Conservation (phyloP, 2,888 invertebrate genomes). For the Palloptera scutellata region DNA sequence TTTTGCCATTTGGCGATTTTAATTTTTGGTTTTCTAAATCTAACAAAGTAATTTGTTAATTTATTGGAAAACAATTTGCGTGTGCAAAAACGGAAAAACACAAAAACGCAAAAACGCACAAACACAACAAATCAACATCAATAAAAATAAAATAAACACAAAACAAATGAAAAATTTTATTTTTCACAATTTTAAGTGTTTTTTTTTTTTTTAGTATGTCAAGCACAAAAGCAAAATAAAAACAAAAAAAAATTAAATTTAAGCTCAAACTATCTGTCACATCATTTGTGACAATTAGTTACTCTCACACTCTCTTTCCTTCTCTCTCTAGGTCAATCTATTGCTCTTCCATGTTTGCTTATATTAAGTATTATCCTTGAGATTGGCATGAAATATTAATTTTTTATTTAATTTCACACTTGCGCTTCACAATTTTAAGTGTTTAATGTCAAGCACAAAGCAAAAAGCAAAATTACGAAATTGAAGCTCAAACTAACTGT, state of each 20-base stretch:
- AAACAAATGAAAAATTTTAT: no score
- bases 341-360: no score
- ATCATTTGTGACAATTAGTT: no score
- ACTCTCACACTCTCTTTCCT: no score
- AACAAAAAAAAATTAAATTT: background rate
- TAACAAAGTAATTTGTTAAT: background rate
- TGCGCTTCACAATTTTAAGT: conserved; percentile 23
- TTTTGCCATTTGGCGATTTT: background rate
- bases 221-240: conserved; percentile 7
- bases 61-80: background rate
- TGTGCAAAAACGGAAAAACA: background rate
- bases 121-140: no score
- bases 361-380: no score
- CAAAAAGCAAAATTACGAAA: background rate
- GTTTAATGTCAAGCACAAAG: conserved; percentile 27
- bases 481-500: background rate
- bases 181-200: conserved; percentile 25
- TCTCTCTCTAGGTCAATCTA: no score
- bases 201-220: no score
- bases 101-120: background rate
- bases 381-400: no score
- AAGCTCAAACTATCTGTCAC: background rate
- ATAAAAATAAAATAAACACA: no score
- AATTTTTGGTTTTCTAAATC: background rate
- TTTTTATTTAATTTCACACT: no score